Evolutionary conservation across 1,140 invertebrate genomes (phyloP), one percentile per base, ranked within the genome.

Genomic region (Brachionus paranguensis): DNA sequence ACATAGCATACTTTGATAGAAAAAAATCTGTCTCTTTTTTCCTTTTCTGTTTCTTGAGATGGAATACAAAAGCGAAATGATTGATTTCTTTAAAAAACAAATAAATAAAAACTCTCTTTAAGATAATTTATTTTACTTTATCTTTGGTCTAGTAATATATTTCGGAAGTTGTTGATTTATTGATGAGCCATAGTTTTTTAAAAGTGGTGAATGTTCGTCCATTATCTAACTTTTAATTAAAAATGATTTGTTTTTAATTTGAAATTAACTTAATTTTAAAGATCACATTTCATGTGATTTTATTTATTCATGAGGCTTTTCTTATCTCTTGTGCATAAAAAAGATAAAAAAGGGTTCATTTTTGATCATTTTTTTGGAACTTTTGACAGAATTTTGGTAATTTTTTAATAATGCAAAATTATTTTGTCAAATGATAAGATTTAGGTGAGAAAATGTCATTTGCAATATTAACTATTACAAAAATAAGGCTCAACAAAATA

Each of bases 1-100:
- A 95, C 94, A 88, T 96, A 96, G 87, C 96, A 94, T 27, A 94
- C 91, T 84, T 93, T 92, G 78, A 96, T 92, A 53, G 95, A 95
- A 83, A 91, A 91, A 93, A 93, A 94, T 90, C 94, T 90, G 86
- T 92, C 90, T 84, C 89, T 91, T 74, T 92, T 92, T 87, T 94
- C 92, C 60, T 90, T 87, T 50, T 89, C 86, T 0, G 92, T 93
- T 91, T 95, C 94, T 86, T 95, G 89, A 53, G 78, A 81, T 41
- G 78, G 53, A 12, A 81, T 29, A 12, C 37, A 53, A 64, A 12
- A 81, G 20, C 64, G 53, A 81, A 81, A 64, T 68, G 41, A 3
- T 37, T 81, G 50, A 14, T 64, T 41, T 24, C 50, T 60, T 20
- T 43, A 0, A 74, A 45, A 24, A 33, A 68, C 10, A 29, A 33